Evolutionary conservation across 2,113 vertebrate genomes (phyloP).

Genomic region (Psephotus haematonotus): DNA sequence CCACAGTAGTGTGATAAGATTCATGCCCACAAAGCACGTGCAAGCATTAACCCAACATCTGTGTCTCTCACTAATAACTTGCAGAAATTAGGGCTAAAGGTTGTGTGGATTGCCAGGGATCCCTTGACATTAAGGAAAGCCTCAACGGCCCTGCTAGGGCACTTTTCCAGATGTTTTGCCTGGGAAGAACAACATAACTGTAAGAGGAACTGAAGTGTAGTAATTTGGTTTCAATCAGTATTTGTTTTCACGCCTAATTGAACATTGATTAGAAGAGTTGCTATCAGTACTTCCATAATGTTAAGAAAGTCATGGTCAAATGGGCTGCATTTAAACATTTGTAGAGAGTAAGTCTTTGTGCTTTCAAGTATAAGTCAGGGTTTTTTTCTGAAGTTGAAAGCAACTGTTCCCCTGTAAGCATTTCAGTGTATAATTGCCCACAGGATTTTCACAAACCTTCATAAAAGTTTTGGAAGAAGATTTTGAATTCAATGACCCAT

Average conservation of each 20-base stretch:
- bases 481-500: neutral
- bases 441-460: neutral
- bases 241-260: constrained; percentile 21
- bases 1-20: neutral
- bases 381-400: neutral
- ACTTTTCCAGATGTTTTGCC: constrained; percentile 27
- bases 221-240: constrained; percentile 12
- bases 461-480: neutral
- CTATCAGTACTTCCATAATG: neutral
- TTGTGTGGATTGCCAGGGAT: neutral
- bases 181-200: neutral
- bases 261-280: neutral
- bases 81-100: neutral
- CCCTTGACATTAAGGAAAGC: neutral
- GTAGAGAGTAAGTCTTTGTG: neutral
- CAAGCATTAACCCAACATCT: neutral
- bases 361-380: neutral
- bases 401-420: neutral
- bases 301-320: neutral
- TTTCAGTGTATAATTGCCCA: neutral
- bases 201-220: neutral
- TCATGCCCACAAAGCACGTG: neutral
- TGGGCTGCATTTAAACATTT: neutral
- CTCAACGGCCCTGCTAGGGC: neutral
- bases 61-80: neutral